phyloP scores from a whole-genome alignment of 2,888 invertebrate species.

The Caenorhabditis angaria region DNA sequence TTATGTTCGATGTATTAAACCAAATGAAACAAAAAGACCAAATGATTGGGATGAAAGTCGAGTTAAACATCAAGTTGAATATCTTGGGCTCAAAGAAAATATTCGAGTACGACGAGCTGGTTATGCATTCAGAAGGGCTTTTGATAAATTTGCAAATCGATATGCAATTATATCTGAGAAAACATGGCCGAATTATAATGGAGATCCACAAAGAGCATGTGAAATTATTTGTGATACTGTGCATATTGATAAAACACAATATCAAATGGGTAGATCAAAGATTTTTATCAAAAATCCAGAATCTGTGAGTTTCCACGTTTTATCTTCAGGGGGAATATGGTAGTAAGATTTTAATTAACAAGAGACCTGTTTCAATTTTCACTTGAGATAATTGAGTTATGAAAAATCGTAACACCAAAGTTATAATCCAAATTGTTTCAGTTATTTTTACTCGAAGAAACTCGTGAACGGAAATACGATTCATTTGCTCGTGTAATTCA shows the following conservation, averaged over 20 bases:
- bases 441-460: conserved; percentile 80
- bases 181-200: conserved; percentile 77
- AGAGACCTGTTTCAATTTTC: background rate
- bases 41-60: conserved; percentile 78
- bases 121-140: conserved; percentile 77
- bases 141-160: conserved; percentile 73
- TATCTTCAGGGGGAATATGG: background rate
- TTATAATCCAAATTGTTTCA: conserved; percentile 73
- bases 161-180: conserved; percentile 79
- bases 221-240: conserved; percentile 77
- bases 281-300: conserved; percentile 80
- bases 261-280: conserved; percentile 79
- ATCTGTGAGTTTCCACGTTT: conserved; percentile 74
- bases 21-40: conserved; percentile 80
- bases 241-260: conserved; percentile 78
- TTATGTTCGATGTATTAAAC: conserved; percentile 81
- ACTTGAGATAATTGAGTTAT: no score
- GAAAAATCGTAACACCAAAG: no score
- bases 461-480: conserved; percentile 79
- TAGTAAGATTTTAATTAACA: conserved; percentile 4
- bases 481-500: conserved; percentile 79
- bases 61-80: conserved; percentile 80
- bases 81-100: conserved; percentile 80
- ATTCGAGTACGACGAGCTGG: conserved; percentile 80
- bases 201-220: conserved; percentile 76